Conservation (phyloP, 2,797 vertebrate genomes). For the Molothrus ater region DNA sequence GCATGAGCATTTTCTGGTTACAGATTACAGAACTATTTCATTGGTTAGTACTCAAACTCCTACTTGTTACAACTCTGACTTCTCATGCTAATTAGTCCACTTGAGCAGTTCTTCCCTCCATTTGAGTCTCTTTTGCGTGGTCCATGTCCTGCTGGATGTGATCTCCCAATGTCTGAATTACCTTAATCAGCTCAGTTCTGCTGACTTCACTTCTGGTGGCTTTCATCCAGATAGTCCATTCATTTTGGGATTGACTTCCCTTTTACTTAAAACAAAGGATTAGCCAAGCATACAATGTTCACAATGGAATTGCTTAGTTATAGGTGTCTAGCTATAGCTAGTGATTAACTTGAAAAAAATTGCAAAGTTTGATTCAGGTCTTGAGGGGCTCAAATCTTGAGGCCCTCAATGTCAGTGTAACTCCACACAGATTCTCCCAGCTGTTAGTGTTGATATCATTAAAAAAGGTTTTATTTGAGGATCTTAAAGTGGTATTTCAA, state of each 20-base stretch:
- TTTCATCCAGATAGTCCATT: background rate
- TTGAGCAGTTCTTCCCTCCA: background rate
- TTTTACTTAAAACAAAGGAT: background rate
- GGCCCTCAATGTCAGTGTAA: background rate
- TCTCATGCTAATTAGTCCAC: background rate
- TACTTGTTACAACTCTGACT: background rate
- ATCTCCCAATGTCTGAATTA: background rate
- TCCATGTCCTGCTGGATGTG: rapidly evolving
- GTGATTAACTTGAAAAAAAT: background rate
- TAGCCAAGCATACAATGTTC: background rate
- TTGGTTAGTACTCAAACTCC: background rate
- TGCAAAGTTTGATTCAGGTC: background rate
- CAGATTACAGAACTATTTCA: background rate
- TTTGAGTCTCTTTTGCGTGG: background rate
- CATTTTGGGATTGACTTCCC: background rate
- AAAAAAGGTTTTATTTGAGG: background rate
- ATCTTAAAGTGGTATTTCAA: background rate
- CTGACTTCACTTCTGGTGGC: background rate
- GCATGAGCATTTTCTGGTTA: background rate
- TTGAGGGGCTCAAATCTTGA: background rate
- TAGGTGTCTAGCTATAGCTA: background rate
- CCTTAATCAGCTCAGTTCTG: background rate
- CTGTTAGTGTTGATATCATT: background rate
- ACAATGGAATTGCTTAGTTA: background rate
- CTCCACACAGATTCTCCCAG: background rate